These are phyloP conservation scores for Furcifer pardalis DNA, from an alignment of 2,797 vertebrate genomes.

Conservation along the genomic window DNA sequence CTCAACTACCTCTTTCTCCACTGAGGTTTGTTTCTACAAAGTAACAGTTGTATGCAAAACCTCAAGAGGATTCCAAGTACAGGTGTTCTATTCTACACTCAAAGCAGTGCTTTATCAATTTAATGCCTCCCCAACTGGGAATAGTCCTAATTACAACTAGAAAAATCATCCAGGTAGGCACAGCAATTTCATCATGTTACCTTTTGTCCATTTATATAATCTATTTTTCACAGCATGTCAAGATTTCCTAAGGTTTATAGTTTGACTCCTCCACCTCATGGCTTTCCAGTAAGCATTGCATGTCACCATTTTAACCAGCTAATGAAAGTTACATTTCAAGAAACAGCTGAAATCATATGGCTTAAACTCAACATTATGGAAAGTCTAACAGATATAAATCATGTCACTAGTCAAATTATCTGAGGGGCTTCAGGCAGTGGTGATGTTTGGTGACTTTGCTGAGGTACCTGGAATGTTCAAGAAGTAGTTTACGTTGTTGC, in stretches of 20 bases:
- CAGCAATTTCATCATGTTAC: slow-evolving; percentile 40
- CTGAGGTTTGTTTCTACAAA: slow-evolving; percentile 21
- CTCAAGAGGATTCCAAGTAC: slow-evolving; percentile 42
- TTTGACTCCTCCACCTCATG: neutral
- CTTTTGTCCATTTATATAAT: slow-evolving; percentile 23
- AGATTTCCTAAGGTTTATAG: neutral
- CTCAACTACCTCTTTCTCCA: neutral
- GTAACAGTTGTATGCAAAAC: neutral
- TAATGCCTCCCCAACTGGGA: slow-evolving; percentile 44
- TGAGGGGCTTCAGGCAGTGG: no score
- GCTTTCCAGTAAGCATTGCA: neutral
- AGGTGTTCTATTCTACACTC: slow-evolving; percentile 42
- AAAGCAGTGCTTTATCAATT: slow-evolving; percentile 45
- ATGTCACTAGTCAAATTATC: neutral
- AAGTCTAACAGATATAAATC: neutral
- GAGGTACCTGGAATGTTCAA: no score
- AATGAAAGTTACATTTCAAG: neutral
- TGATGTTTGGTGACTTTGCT: no score
- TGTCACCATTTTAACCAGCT: neutral
- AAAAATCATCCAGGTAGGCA: slow-evolving; percentile 41
- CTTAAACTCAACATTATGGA: neutral
- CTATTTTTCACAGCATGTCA: slow-evolving; percentile 16
- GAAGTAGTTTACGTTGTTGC: no score
- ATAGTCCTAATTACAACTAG: slow-evolving; percentile 62
- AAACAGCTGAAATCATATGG: neutral